Conservation (phyloP, 2,113 vertebrate species). For the Stigmatopora argus region DNA sequence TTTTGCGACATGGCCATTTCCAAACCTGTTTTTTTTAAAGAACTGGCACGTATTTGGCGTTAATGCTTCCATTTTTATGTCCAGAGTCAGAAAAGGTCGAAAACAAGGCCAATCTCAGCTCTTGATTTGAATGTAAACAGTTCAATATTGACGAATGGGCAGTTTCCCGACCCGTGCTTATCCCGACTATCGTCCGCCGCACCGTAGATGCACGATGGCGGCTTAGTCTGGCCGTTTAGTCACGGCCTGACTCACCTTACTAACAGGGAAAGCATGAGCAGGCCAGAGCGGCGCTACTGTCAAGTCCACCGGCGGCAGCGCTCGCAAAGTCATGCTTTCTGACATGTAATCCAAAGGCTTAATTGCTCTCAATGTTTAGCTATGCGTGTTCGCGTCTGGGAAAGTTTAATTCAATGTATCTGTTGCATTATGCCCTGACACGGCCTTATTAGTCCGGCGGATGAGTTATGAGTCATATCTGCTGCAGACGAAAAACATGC, state of each 20-base stretch:
- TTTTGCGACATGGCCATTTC: slow-evolving; percentile 24
- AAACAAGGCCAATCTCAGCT: slow-evolving; percentile 41
- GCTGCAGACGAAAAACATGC: slow-evolving; percentile 32
- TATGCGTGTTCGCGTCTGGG: slow-evolving; percentile 40
- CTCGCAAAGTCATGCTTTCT: slow-evolving; percentile 52
- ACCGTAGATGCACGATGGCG: slow-evolving; percentile 53
- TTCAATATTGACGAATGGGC: slow-evolving; percentile 21
- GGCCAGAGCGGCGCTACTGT: slow-evolving; percentile 43
- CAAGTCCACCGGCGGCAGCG: slow-evolving; percentile 27
- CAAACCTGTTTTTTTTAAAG: slow-evolving; percentile 38
- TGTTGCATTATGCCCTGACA: slow-evolving; percentile 39
- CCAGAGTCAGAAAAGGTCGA: slow-evolving; percentile 36
- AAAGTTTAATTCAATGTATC: slow-evolving; percentile 47
- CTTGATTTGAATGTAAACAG: slow-evolving; percentile 18
- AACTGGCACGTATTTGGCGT: slow-evolving; percentile 54
- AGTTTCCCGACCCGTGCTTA: background rate
- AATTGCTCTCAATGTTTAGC: slow-evolving; percentile 35
- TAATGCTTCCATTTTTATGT: slow-evolving; percentile 50
- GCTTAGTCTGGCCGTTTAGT: slow-evolving; percentile 61
- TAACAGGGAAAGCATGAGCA: slow-evolving; percentile 53
- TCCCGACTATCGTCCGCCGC: background rate
- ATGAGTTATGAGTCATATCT: slow-evolving; percentile 54
- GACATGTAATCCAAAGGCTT: slow-evolving; percentile 38
- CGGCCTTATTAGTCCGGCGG: slow-evolving; percentile 39
- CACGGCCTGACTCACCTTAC: slow-evolving; percentile 65